Evolutionary conservation across 2,888 invertebrate species (phyloP), one percentile per base, ranked within the genome.

Genomic region (Branchipolynoe longqiensis): DNA sequence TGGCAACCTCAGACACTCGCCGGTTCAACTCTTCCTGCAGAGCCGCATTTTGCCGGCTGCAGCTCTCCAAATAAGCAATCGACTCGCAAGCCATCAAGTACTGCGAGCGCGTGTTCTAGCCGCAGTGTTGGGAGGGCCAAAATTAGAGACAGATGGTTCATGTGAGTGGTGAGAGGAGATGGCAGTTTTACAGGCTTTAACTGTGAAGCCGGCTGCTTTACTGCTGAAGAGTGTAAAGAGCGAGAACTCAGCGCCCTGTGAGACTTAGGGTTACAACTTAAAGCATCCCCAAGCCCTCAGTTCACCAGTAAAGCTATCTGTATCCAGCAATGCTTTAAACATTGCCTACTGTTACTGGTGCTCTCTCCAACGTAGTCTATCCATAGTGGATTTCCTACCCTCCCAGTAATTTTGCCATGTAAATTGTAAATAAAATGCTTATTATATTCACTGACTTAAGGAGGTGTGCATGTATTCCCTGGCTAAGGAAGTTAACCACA

Each of bases 81-180:
- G 74, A 74, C 36, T 84, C 58, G 25, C 74, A 54, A 28, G 74
- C 62, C 78, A 38, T 38, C 40, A 74, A 25, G 58, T 84, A 84
- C 59, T 84, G 84, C 59, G 78, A 78, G 78, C 78, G 78, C n/a
- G 78, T 54, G 31, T 78, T 78, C 78, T 78, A 48, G 78, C 78
- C 41, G 78, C 78, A 78, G n/a, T 78, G 78, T 25, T 62, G 38
- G 38, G 58, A 69, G 69, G 36, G 69, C 69, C 69, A 38, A 69
- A 69, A 69, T 69, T n/a, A 69, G 69, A 69, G 69, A 69, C n/a
- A 69, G 69, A 58, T n/a, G 58, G 58, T n/a, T 6, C 38, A 36
- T 18, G 69, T 69, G 69, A 69, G 38, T 69, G 33, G 1, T 36
- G 69, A 4, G 58, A 18, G n/a, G 25, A n/a, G 22, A 58, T 14